Conservation (phyloP, 2,113 vertebrate genomes). For the Plecturocebus donacophilus region DNA sequence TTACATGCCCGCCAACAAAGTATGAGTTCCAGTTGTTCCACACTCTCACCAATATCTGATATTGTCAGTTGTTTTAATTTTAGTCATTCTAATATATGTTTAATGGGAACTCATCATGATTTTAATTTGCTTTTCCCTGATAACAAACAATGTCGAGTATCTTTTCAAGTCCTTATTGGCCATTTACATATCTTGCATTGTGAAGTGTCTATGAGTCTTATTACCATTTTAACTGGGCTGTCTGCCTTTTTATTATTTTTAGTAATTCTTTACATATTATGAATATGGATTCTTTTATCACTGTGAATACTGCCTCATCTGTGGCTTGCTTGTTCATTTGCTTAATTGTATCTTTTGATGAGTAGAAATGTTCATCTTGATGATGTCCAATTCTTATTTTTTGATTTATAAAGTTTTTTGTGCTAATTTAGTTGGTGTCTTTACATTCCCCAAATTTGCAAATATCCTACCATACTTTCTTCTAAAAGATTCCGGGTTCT, state of each 20-base stretch:
- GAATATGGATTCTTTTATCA: neutral
- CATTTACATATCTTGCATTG: neutral
- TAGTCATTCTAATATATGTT: neutral
- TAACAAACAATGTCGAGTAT: neutral
- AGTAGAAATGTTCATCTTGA: neutral
- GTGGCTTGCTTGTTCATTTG: neutral
- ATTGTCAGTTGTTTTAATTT: neutral
- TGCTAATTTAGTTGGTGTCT: neutral
- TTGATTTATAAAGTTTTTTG: neutral
- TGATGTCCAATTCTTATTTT: neutral
- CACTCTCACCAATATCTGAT: neutral
- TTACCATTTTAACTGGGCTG: neutral
- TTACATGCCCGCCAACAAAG: neutral
- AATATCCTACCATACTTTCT: neutral
- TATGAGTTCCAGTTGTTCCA: neutral
- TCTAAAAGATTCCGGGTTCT: neutral
- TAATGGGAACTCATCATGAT: neutral
- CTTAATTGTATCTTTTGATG: neutral
- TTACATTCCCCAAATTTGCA: neutral
- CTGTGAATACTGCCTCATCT: neutral
- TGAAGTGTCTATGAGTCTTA: neutral
- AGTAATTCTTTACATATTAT: neutral
- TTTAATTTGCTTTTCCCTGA: neutral
- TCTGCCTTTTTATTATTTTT: neutral
- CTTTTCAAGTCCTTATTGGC: neutral